Percentiles rank a stretch among this genome's conserved stretches.
These are phyloP conservation scores for Emys orbicularis DNA, from an alignment of 2,797 vertebrate species.

Conservation along the genomic window DNA sequence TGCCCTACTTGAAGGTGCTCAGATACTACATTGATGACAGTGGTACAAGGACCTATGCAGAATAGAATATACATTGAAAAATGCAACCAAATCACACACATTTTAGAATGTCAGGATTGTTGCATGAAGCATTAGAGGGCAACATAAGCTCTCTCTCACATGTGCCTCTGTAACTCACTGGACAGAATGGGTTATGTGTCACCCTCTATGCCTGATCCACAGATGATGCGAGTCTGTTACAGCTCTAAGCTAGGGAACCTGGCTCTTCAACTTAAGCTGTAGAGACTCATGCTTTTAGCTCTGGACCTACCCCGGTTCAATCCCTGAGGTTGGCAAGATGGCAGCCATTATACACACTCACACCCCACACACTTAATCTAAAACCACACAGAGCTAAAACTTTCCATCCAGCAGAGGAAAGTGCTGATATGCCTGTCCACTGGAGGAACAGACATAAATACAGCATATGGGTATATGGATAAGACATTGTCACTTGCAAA, in stretches of 20 bases:
- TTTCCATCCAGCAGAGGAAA: not conserved
- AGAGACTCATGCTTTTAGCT: not conserved
- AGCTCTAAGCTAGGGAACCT: not conserved
- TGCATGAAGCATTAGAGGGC: not conserved
- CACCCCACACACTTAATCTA: not conserved
- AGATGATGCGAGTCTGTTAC: not conserved
- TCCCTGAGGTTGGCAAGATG: not conserved
- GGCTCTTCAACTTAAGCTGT: not conserved
- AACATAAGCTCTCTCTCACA: not conserved
- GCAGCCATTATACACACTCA: not conserved
- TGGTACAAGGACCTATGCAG: no score
- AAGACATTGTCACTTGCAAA: not conserved
- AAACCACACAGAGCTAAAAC: accelerated
- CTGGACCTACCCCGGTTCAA: not conserved
- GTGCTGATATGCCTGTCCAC: not conserved
- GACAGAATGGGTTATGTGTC: not conserved
- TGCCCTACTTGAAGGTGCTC: not conserved
- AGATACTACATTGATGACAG: not conserved
- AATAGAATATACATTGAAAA: not conserved
- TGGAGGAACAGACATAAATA: not conserved
- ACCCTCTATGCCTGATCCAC: not conserved
- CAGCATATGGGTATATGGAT: not conserved
- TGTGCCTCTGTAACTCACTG: not conserved
- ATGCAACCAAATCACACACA: not conserved
- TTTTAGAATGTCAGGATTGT: not conserved